Base-by-base conservation (phyloP, 1,140 invertebrate species). In the Ericerus pela region DNA sequence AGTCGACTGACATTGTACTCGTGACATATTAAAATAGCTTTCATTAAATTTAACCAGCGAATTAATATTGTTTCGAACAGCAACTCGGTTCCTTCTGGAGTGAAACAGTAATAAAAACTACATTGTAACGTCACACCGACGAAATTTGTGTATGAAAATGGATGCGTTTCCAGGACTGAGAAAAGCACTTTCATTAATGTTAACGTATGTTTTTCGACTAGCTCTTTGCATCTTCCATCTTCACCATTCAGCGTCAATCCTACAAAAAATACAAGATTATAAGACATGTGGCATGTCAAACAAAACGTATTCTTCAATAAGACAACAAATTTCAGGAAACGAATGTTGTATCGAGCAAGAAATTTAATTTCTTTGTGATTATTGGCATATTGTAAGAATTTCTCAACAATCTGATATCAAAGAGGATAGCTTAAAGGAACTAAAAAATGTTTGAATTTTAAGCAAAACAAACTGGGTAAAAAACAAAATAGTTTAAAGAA, bases 1-100 rank as follows among this genome's bases (percentile, higher is more conserved):
- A 8, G 31, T 33, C 8, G 8, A 47, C 41, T 54, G 24, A 51
- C 57, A 63, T 79, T 84, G 66, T 85, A 91, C 65, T 84, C 79
- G 8, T 76, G 71, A 69, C 82, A 85, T 53, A 84, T 68, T 59
- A 95, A 72, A 58, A 94, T 84, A 1, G 75, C 77, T 69, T 91
- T 94, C 27, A 94, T 79, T 55, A 94, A 73, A 71, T 93, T 94
- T 56, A 96, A 77, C 62, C 84, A 88, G 58, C 91, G 85, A 59
- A 96, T 88, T 36, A 80, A 80, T 67, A 95, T 89, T 65, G 80
- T 73, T 66, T 91, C 86, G 72, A 89, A 93, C 24, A 83, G 68
- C 28, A 82, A 75, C 61, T 74, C 70, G 70, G 85, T 78, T 31
- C 82, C 85, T 59, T 76, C 74, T 56, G 83, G 77, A 20, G 86